phyloP scores from a whole-genome alignment of 2,888 invertebrate genomes.

The Macrophya annulata region DNA sequence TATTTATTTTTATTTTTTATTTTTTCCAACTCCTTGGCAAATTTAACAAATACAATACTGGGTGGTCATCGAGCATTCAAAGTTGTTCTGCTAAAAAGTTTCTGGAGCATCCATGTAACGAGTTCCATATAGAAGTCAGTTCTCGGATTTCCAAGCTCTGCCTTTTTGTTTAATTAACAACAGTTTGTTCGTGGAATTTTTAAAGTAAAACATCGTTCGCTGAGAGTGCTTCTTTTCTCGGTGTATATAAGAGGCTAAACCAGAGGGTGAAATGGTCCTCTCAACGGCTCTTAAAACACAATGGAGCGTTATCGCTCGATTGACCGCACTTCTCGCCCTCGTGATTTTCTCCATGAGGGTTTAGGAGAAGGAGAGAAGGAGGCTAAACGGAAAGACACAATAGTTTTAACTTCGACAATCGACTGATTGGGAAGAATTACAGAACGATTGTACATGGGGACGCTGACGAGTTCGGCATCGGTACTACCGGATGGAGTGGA shows the following conservation, averaged over 20 bases:
- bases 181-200: constrained; percentile 17
- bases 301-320: constrained; percentile 58
- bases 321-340: constrained; percentile 57
- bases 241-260: constrained; percentile 42
- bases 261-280: constrained; percentile 68
- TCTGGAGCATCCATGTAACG: neutral
- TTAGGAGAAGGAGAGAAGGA: constrained; percentile 54
- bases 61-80: neutral
- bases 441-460: constrained; percentile 71
- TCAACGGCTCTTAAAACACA: constrained; percentile 69
- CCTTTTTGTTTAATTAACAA: constrained; percentile 30
- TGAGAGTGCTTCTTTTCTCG: constrained; percentile 38
- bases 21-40: neutral
- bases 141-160: neutral
- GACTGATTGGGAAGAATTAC: constrained; percentile 77
- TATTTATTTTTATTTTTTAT: neutral
- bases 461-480: constrained; percentile 62
- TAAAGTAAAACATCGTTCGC: constrained; percentile 14
- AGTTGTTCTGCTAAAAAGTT: neutral
- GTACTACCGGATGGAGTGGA: constrained; percentile 55
- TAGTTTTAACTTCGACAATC: constrained; percentile 76
- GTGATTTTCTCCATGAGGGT: neutral
- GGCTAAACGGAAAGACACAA: constrained; percentile 69
- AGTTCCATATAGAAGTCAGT: neutral
- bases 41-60: constrained; percentile 34